Base-by-base conservation (phyloP, 2,113 vertebrate species). In the Meles meles region DNA sequence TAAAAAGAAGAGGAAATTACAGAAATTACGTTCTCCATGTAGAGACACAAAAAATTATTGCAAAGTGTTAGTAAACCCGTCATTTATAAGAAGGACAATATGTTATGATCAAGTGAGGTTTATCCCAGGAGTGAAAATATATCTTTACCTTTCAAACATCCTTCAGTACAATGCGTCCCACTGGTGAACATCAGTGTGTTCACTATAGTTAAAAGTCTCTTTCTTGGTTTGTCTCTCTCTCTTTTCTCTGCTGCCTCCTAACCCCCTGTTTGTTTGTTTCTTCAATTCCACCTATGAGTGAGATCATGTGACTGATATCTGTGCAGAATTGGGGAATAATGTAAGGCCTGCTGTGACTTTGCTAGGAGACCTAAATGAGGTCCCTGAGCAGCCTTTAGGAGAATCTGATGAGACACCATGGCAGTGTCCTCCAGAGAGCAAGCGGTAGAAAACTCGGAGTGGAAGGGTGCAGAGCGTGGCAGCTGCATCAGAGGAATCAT, bases 251-350 rank as follows among this genome's bases (percentile, higher is more conserved):
- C 10, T 37, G 21, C 2, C 21, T 6, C 21, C 18, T 12, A n/a
- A n/a, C n/a, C 21, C 5, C 39, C 5, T 0, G 13, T 23, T 72
- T 21, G 5, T 42, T 42, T 72, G 37, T 42, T 72, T 72, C 71
- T 42, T 72, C 23, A 42, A 42, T 42, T 72, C 71, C 71, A 25
- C 21, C 2, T 72, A 7, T 39, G 21, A 72, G 5, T 72, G 21
- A 39, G 23, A 72, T 25, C 21, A 20, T 14, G 21, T 25, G 99
- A 98, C 99, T 96, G 99, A 99, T 97, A 99, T 99, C 97, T 99
- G 99, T 99, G 99, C 99, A 98, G 99, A 99, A 98, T 97, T 99
- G 96, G 99, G 99, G n/a, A 99, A 99, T 98, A 99, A 99, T 6
- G 99, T 99, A 79, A 99, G 88, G 86, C 99, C 99, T 80, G 98